Base-by-base conservation (phyloP, 2,888 invertebrate species). In the Megalurothrips usitatus region DNA sequence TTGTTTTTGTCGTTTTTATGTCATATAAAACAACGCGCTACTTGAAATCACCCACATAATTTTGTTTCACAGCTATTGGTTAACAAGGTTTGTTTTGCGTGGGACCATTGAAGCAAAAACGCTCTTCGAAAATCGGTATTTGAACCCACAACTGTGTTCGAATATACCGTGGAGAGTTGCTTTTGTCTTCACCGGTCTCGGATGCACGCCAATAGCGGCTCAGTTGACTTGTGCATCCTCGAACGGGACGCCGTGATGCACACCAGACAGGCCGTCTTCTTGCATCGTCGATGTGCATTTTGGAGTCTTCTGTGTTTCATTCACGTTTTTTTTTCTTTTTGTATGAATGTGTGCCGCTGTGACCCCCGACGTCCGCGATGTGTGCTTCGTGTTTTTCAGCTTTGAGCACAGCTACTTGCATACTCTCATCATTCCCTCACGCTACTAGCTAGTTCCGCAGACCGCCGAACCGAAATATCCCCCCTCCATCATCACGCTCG, bases 211-310 rank as follows among this genome's bases (percentile, higher is more conserved):
- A 43, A 43, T 43, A 43, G 34, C 34, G 34, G 34, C 6, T 43
- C 34, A 43, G 34, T 43, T 43, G 34, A 43, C 34, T 43, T 43
- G 34, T 43, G 34, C 34, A 43, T 43, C 6, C 34, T 43, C 34
- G 6, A 43, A 43, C 34, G 34, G 34, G 34, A 43, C 34, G 34
- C 34, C 6, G 34, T 43, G 34, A 58, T 58, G n/a, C 58, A 58
- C 58, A 58, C 58, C 17, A 17, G 58, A 58, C 14, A 8, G 58
- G n/a, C 19, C 58, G 17, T 26, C 68, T 8, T 12, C 68, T 75
- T 75, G 68, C 68, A 75, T 75, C 68, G 12, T 75, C 26, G 10
- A 26, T 75, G 68, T 75, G 68, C 68, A 68, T 75, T 58, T 58
- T 58, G 17, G 34, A 43, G 34, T 43, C 58, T 68, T 68, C 6